A percentile compares a stretch with the other conserved stretches of the same genome.
Conservation (phyloP, 2,797 vertebrate genomes). For the Neosalanx taihuensis region DNA sequence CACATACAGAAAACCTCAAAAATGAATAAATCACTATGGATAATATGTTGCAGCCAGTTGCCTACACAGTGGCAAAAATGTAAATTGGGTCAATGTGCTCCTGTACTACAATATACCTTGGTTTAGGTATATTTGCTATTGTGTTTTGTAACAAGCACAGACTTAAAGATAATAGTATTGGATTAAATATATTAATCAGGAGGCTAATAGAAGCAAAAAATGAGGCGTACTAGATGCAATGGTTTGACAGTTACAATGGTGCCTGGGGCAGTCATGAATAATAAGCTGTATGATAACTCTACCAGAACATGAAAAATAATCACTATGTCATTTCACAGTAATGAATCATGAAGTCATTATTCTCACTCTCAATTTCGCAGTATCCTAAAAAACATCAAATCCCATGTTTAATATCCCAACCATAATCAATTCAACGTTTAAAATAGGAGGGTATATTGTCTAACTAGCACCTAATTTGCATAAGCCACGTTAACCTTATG, state of each 20-base stretch:
- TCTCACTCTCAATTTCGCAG: too few relatives aligned
- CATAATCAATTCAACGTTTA: background rate
- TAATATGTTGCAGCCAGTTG: conserved; percentile 41
- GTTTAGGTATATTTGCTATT: conserved; percentile 14
- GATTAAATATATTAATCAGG: conserved; percentile 52
- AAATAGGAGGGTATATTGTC: background rate
- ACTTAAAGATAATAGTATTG: conserved; percentile 35
- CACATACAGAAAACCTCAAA: conserved; percentile 40
- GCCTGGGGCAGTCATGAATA: conserved; percentile 62
- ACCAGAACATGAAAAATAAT: conserved; percentile 39
- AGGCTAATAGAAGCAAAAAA: conserved; percentile 53
- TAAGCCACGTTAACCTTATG: background rate
- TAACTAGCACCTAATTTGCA: background rate
- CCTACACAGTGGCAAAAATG: conserved; percentile 21
- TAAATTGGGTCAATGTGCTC: conserved; percentile 61
- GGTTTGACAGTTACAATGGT: conserved; percentile 54
- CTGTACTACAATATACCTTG: background rate
- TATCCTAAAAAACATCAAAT: background rate
- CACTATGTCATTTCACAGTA: background rate
- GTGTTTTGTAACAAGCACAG: conserved; percentile 37
- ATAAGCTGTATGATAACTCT: conserved; percentile 62
- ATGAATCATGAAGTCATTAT: background rate
- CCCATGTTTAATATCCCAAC: background rate
- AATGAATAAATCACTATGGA: conserved; percentile 36
- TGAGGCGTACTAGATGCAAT: conserved; percentile 60